Base-by-base conservation (phyloP, 2,797 vertebrate species). In the Rhyacichthys aspro region DNA sequence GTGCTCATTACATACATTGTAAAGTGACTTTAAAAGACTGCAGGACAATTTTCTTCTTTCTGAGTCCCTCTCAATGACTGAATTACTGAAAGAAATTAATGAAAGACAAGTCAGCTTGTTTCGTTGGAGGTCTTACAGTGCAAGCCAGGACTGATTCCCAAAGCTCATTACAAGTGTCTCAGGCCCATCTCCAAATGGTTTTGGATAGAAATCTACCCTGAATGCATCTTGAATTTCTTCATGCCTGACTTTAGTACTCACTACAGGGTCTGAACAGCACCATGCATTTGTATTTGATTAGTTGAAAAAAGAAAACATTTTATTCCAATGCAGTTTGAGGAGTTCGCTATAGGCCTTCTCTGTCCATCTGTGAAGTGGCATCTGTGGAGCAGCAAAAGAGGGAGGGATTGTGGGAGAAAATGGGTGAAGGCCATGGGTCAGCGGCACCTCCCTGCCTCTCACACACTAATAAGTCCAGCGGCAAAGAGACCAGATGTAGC, bases 331-430 rank as follows among this genome's bases (percentile, higher is more conserved):
- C 12, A 11, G 41, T 38, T 34, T 58, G 33, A 34, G 3, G 36
- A 16, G 34, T 11, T 38, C 16, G 45, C 62, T 57, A 55, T 37
- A 3, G 5, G 37, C 28, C 44, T 39, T 73, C 43, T 44, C 65
- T 52, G 61, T 67, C 48, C 63, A 59, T 76, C 66, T 65, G 70
- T 59, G 44, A 58, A 49, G 55, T 44, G 42, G 79, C 83, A 82
- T 83, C 74, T 86, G 82, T 74, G 67, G 65, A 74, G 46, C 50
- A 41, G 55, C 55, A 55, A 47, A 49, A 44, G 65, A 59, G 71
- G 53, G 66, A 43, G 42, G 55, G 8, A 57, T 49, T 61, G 56
- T 57, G 49, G 43, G 48, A 32, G 19, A 55, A 36, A 18, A 34
- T 45, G 11, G 44, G n/a, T 33, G 58, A 34, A 38, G 72, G 68